Evolutionary conservation across 2,113 vertebrate species (phyloP).

Genomic region (Toxotes chatareus): DNA sequence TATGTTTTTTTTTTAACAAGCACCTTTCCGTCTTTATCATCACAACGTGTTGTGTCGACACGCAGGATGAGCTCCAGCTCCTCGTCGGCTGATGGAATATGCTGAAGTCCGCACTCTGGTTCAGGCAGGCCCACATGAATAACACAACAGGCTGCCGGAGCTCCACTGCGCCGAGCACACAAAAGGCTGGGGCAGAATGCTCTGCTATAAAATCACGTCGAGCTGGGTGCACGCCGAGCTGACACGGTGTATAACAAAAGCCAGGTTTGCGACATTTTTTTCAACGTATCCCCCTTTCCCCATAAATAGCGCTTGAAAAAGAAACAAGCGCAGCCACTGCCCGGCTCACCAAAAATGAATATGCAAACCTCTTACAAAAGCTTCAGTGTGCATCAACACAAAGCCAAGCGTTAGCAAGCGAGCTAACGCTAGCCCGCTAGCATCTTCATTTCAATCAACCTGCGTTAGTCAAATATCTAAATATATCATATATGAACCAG

Average conservation of each 20-base stretch:
- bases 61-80: constrained; percentile 10
- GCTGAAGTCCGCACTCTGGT: constrained; percentile 80
- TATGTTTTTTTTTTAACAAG: not conserved
- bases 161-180: constrained; percentile 81
- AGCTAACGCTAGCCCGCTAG: constrained; percentile 77
- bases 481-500: constrained; percentile 53
- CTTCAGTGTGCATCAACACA: constrained; percentile 81
- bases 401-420: constrained; percentile 80
- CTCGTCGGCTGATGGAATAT: constrained; percentile 60
- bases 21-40: too few species aligned
- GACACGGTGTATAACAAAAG: constrained; percentile 4
- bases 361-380: constrained; percentile 83
- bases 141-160: constrained; percentile 83
- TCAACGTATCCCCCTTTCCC: not conserved
- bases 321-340: constrained; percentile 53
- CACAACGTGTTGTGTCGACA: not conserved
- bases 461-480: constrained; percentile 49
- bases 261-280: not conserved
- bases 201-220: constrained; percentile 69
- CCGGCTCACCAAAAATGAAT: constrained; percentile 80
- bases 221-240: constrained; percentile 23
- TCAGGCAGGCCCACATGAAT: constrained; percentile 84
- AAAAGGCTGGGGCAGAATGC: constrained; percentile 79
- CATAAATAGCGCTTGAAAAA: constrained; percentile 20
- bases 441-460: constrained; percentile 65